These are phyloP conservation scores for Morinoia aosen DNA, from an alignment of 2,888 invertebrate genomes.

Conservation along the genomic window DNA sequence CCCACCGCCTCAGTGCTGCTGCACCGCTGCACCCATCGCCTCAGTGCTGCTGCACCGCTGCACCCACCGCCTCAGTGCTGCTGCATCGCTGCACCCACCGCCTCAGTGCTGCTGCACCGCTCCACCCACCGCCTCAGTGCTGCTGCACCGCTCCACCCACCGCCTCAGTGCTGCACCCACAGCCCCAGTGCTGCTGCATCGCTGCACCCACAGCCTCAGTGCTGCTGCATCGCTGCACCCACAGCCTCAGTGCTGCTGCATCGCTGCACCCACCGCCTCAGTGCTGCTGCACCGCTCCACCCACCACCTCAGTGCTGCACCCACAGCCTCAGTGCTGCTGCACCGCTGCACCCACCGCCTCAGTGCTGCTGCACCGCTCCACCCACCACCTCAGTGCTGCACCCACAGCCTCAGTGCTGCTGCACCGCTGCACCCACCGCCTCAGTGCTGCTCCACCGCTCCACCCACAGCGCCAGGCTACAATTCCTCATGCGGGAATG, in stretches of 20 bases:
- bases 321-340: not conserved
- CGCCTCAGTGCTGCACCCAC: too few species aligned
- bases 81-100: too few species aligned
- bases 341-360: not conserved
- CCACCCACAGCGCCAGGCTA: too few species aligned
- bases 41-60: too few species aligned
- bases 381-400: not conserved
- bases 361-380: not conserved
- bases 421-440: not conserved
- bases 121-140: too few species aligned
- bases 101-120: too few species aligned
- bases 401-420: not conserved
- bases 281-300: not conserved
- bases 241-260: not conserved
- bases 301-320: not conserved
- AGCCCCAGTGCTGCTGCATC: too few species aligned
- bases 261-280: not conserved
- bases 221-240: not conserved
- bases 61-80: too few species aligned
- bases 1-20: too few species aligned
- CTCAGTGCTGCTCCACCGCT: too few species aligned
- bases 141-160: too few species aligned
- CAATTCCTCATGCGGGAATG: not conserved
- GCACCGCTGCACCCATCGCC: too few species aligned
- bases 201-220: not conserved